Percentiles rank a stretch among this genome's conserved stretches.
These are phyloP conservation scores for Steinernema hermaphroditum DNA, from an alignment of 2,888 invertebrate species.

Conservation along the genomic window DNA sequence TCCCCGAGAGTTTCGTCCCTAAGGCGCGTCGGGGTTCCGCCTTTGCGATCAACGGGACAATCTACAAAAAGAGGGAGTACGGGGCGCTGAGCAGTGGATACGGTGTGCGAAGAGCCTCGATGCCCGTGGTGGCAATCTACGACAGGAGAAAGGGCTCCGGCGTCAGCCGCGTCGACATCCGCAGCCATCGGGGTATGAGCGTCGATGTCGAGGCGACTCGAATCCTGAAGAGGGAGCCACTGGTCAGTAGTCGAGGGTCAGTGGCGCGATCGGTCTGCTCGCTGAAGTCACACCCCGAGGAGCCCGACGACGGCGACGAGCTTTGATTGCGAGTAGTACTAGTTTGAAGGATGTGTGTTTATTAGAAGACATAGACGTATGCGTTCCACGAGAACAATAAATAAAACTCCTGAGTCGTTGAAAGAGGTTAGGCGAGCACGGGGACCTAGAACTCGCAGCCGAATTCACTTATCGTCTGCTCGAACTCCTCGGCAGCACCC, in stretches of 20 bases:
- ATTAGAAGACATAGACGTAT: too few relatives aligned
- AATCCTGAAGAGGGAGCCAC: neutral
- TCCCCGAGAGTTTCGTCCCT: neutral
- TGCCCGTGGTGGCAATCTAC: neutral
- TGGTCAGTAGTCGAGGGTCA: neutral
- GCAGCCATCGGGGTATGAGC: neutral
- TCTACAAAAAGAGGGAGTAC: neutral
- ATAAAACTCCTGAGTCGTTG: neutral
- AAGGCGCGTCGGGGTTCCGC: neutral
- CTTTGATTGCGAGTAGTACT: too few relatives aligned
- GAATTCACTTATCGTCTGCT: slow-evolving; percentile 32
- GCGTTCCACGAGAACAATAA: too few relatives aligned
- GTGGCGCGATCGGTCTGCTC: neutral
- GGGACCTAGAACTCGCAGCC: slow-evolving; percentile 31
- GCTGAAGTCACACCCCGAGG: neutral
- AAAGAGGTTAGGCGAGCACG: neutral
- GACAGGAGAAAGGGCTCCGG: slow-evolving; percentile 1
- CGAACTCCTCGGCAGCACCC: slow-evolving; percentile 27
- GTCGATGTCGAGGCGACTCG: neutral
- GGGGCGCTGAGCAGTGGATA: neutral
- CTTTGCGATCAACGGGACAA: neutral
- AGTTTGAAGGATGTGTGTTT: too few relatives aligned
- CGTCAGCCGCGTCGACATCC: neutral
- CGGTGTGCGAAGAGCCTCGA: neutral
- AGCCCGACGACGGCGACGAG: neutral